phyloP scores from a whole-genome alignment of 2,888 invertebrate genomes.

The Desoria tigrina region DNA sequence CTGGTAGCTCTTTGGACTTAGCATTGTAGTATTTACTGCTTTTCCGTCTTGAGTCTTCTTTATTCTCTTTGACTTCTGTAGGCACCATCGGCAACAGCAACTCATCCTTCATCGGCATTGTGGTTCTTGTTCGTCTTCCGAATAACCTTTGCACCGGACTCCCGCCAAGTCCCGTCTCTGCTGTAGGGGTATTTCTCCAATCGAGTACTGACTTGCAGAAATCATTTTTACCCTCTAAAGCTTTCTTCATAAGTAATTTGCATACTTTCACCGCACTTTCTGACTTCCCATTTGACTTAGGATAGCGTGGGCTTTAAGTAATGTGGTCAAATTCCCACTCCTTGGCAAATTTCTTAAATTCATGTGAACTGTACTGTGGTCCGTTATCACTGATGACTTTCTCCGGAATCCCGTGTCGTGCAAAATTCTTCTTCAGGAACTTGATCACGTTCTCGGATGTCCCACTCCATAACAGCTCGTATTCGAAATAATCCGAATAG shows the following conservation, averaged over 20 bases:
- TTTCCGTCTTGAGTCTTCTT: too few relatives aligned
- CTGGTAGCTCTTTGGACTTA: too few relatives aligned
- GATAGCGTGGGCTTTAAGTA: constrained; percentile 48
- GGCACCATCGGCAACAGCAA: constrained; percentile 4
- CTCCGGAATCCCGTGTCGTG: constrained; percentile 42
- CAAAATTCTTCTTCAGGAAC: constrained; percentile 37
- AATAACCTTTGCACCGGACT: constrained; percentile 16
- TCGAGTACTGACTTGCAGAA: constrained; percentile 43
- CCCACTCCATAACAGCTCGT: constrained; percentile 36
- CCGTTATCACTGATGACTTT: constrained; percentile 41
- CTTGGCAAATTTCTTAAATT: constrained; percentile 37
- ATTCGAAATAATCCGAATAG: constrained; percentile 50
- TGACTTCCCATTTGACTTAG: constrained; percentile 51
- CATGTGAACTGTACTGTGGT: constrained; percentile 34
- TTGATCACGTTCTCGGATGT: not conserved
- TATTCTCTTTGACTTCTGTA: constrained; percentile 2
- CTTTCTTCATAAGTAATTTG: too few relatives aligned
- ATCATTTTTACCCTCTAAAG: constrained; percentile 30
- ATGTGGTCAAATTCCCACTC: constrained; percentile 48
- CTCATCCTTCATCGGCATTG: not conserved
- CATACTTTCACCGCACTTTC: constrained; percentile 52
- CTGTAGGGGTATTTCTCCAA: constrained; percentile 50
- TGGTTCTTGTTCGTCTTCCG: constrained; percentile 11
- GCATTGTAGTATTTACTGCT: too few relatives aligned
- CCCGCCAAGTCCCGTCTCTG: constrained; percentile 12